Base-by-base conservation (phyloP, 2,888 invertebrate species). In the Seladonia tumulorum region DNA sequence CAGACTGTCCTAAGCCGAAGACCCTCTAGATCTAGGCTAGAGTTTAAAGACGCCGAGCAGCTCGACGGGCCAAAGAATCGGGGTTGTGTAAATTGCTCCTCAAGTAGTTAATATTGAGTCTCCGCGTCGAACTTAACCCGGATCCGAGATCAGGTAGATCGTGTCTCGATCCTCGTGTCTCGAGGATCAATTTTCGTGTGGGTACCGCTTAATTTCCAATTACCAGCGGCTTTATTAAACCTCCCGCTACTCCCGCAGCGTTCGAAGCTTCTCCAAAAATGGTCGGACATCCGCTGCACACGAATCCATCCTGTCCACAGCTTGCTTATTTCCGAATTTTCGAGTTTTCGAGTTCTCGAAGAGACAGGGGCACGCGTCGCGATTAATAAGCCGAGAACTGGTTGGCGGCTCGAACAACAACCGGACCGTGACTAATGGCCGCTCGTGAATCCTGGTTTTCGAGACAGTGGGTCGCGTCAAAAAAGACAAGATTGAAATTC, bases 301-400 rank as follows among this genome's bases (percentile, higher is more conserved):
- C 2, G 8, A 53, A 53, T n/a, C 1, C 53, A 10, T 53, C 3
- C n/a, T n/a, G 22, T 53, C 8, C 22, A 22, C 22, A 47, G 5
- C 5, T 47, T 16, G 16, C 0, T 4, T 16, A 18, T 18, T 47
- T 47, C 47, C 47, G 16, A 18, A 18, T 47, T 18, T 5, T 5
- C 5, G 47, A 49, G 47, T 5, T 49, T n/a, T 1, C 10, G 10
- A n/a, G 22, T 53, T 10, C 10, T n/a, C 60, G 25, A 22, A 14
- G 12, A 22, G 87, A 87, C 91, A 87, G 90, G 88, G 87, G 87
- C 91, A 87, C 90, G 88, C 88, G 91, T 91, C 89, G 86, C 91
- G 90, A 93, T 93, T 93, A 93, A 93, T 93, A 92, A 93, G 92
- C 93, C 92, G 91, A 93, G 93, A 94, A 93, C 92, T 85, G 86